A percentile compares a stretch with the other conserved stretches of the same genome.
These are phyloP conservation scores for Drosophila sordidula DNA, from an alignment of 2,888 invertebrate genomes.

Conservation along the genomic window DNA sequence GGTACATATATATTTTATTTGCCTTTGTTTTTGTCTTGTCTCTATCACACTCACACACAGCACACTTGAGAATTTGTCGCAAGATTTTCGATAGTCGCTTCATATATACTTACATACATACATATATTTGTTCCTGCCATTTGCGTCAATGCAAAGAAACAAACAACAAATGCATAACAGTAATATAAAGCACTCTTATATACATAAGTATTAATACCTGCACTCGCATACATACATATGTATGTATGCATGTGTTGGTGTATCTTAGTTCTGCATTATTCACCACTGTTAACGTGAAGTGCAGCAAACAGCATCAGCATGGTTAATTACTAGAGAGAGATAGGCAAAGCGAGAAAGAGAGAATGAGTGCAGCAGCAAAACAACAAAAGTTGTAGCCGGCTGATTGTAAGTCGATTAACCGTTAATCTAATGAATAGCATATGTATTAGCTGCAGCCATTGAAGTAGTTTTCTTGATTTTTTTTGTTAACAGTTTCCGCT, in stretches of 20 bases:
- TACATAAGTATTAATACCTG: not conserved
- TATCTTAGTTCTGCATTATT: slow-evolving; percentile 4
- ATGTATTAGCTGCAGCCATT: not conserved
- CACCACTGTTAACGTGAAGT: slow-evolving; percentile 24
- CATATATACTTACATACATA: slow-evolving; percentile 6
- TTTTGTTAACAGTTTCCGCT: slow-evolving; percentile 30
- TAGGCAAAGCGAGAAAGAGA: not conserved
- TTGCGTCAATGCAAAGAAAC: slow-evolving; percentile 44
- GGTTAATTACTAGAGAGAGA: slow-evolving; percentile 4
- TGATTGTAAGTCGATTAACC: slow-evolving; percentile 3
- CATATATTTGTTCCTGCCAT: slow-evolving; percentile 14
- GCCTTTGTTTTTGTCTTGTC: slow-evolving; percentile 34
- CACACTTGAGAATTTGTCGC: slow-evolving; percentile 13
- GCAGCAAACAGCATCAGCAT: not conserved
- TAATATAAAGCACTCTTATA: slow-evolving; percentile 2
- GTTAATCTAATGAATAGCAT: slow-evolving; percentile 20
- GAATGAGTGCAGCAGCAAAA: slow-evolving; percentile 22
- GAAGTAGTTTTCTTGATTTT: slow-evolving; percentile 6
- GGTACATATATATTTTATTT: slow-evolving; percentile 15
- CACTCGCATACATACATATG: not conserved
- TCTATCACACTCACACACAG: slow-evolving; percentile 6
- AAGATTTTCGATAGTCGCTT: slow-evolving; percentile 16
- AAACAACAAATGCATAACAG: slow-evolving; percentile 19
- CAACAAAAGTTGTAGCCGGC: slow-evolving; percentile 3
- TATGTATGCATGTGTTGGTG: not conserved